These are phyloP conservation scores for Operophtera brumata DNA, from an alignment of 2,888 invertebrate genomes.

Conservation along the genomic window DNA sequence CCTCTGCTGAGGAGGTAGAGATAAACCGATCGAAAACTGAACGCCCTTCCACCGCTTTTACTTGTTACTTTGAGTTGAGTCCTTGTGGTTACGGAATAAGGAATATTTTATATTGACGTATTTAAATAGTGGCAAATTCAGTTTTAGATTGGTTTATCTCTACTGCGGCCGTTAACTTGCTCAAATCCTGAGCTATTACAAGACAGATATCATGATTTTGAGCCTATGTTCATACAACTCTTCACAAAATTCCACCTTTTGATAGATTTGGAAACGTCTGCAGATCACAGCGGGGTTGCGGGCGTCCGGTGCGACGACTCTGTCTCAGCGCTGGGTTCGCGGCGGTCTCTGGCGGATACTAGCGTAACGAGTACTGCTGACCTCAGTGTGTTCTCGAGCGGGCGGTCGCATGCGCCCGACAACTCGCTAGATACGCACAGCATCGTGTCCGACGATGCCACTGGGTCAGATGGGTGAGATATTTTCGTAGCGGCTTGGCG, in stretches of 20 bases:
- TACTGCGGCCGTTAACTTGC: too few relatives aligned
- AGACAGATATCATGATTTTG: neutral
- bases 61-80: too few relatives aligned
- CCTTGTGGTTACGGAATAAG: too few relatives aligned
- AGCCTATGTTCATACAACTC: neutral
- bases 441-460: conserved; percentile 87
- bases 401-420: conserved; percentile 86
- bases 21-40: too few relatives aligned
- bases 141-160: too few relatives aligned
- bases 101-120: too few relatives aligned
- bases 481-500: conserved; percentile 49
- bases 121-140: too few relatives aligned
- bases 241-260: neutral
- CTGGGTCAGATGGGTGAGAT: conserved; percentile 84
- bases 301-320: conserved; percentile 81
- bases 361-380: conserved; percentile 92
- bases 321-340: conserved; percentile 85
- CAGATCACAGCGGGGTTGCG: conserved; percentile 70
- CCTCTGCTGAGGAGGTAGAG: too few relatives aligned
- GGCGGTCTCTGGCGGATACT: conserved; percentile 90
- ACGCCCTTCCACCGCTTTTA: too few relatives aligned
- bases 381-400: conserved; percentile 88
- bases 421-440: conserved; percentile 89
- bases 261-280: conserved; percentile 15
- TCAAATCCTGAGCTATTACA: too few relatives aligned